Conservation (phyloP, 2,888 invertebrate species). For the Onthophagus sagittarius region DNA sequence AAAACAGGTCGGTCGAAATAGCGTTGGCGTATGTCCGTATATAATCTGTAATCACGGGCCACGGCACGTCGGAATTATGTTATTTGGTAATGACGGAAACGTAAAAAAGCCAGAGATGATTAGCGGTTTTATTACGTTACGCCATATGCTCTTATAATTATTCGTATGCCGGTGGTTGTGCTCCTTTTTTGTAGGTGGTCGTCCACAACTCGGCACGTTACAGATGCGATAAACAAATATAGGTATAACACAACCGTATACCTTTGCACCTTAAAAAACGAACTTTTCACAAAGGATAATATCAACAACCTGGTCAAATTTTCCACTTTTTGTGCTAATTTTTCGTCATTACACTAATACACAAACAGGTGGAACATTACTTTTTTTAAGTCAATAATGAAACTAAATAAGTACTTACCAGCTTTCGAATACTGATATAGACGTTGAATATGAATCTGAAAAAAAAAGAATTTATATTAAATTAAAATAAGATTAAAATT, state of each 20-base stretch:
- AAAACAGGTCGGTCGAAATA: neutral
- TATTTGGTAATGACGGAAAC: constrained; percentile 8
- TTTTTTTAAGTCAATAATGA: neutral
- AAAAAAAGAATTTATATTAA: neutral
- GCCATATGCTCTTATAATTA: constrained; percentile 13
- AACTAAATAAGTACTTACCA: neutral
- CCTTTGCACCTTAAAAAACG: neutral
- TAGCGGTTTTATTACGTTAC: constrained; percentile 8
- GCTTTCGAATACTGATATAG: neutral
- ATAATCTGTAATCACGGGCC: constrained; percentile 6
- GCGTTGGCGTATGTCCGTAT: neutral
- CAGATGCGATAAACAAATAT: constrained; percentile 11
- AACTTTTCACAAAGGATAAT: neutral
- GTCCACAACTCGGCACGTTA: neutral
- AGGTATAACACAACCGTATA: neutral
- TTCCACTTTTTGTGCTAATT: neutral
- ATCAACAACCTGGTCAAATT: neutral
- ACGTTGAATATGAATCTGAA: neutral
- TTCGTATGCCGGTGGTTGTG: neutral
- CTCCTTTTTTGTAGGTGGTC: neutral
- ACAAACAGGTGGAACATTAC: neutral
- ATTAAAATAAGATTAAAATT: neutral
- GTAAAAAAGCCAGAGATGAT: constrained; percentile 8
- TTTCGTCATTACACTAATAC: neutral
- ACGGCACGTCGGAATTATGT: constrained; percentile 5